A percentile compares a stretch with the other conserved stretches of the same genome.
Evolutionary conservation across 2,888 invertebrate genomes (phyloP).

Genomic region (Didymodactylos carnosus): DNA sequence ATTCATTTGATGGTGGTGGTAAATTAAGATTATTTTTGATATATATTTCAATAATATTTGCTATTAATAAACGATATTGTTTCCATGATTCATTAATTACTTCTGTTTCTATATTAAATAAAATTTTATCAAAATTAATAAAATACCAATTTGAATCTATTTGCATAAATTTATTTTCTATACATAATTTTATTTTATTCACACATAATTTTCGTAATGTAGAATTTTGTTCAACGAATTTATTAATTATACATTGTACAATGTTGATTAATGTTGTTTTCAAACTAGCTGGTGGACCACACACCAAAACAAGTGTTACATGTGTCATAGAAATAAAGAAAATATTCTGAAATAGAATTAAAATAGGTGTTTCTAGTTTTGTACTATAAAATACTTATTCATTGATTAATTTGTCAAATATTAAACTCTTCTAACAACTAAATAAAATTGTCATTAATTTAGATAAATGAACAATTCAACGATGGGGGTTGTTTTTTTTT

Average conservation of each 20-base stretch:
- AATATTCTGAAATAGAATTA: too few species aligned
- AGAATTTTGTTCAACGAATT: background rate
- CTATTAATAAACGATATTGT: background rate
- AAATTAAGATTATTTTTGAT: background rate
- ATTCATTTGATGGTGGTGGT: background rate
- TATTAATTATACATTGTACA: background rate
- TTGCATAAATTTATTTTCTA: background rate
- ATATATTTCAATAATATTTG: background rate
- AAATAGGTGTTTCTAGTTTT: too few species aligned
- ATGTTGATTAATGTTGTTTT: background rate
- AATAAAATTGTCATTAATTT: too few species aligned
- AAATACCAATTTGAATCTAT: background rate
- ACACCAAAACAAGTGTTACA: background rate
- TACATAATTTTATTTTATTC: background rate
- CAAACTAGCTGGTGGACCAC: background rate
- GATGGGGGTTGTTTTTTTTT: too few species aligned
- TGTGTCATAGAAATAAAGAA: too few species aligned
- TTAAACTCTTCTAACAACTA: too few species aligned
- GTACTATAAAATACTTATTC: too few species aligned
- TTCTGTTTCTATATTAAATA: background rate
- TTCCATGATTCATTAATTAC: background rate
- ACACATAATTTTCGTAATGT: background rate
- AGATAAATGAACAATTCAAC: too few species aligned
- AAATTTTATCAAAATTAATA: background rate
- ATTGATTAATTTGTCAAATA: too few species aligned